Percentiles rank a stretch among this genome's conserved stretches.
phyloP scores from a whole-genome alignment of 2,113 vertebrate species.

The Gavia stellata region DNA sequence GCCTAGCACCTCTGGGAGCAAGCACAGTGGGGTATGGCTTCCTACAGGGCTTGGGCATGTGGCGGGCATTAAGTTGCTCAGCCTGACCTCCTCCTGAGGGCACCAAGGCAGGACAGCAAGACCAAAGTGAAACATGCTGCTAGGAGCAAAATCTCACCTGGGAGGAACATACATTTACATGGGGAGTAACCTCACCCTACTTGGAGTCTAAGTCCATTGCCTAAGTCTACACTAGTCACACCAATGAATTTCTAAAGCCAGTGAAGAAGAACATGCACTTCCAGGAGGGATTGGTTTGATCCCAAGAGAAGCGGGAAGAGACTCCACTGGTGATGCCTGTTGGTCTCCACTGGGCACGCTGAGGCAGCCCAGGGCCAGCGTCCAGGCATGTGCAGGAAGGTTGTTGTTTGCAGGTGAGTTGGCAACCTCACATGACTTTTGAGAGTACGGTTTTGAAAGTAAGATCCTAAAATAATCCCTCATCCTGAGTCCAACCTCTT shows the following conservation, averaged over 20 bases:
- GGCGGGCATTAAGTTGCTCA: background rate
- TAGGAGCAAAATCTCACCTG: background rate
- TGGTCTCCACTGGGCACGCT: rapidly evolving
- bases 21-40: background rate
- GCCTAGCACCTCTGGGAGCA: background rate
- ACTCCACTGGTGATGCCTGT: background rate
- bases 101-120: background rate
- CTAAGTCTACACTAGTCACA: background rate
- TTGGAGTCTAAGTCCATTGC: background rate
- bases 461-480: background rate
- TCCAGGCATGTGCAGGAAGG: background rate
- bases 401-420: background rate
- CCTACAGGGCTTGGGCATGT: background rate
- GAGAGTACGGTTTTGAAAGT: background rate
- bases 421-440: background rate
- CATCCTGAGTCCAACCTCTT: background rate
- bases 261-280: background rate
- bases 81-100: background rate
- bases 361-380: background rate
- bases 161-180: background rate
- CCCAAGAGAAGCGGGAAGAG: background rate
- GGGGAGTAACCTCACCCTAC: background rate
- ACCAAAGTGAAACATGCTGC: rapidly evolving
- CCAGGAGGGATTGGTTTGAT: background rate
- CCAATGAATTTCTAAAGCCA: background rate